Evolutionary conservation across 1,140 invertebrate genomes (phyloP), one percentile per base, ranked within the genome.

Genomic region (Diachasmimorpha longicaudata): DNA sequence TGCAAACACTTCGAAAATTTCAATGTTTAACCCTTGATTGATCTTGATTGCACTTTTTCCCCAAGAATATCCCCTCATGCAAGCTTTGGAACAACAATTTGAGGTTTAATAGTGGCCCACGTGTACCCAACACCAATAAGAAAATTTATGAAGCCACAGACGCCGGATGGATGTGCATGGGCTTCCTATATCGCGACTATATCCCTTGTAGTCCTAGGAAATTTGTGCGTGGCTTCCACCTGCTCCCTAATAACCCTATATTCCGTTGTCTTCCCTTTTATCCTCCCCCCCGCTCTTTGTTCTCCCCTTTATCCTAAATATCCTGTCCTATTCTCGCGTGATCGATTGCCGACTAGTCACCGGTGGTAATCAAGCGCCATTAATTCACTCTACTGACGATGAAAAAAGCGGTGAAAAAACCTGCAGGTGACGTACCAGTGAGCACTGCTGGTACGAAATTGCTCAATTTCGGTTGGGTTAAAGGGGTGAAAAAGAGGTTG

Each of bases 141-240:
- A 78, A 76, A 78, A 78, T 78, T 76, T 78, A 78, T 78, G 74
- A 76, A 78, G 77, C 77, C 77, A 63, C 73, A 75, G n/a, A 74
- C 67, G 71, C 74, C 71, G 77, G 77, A 78, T 78, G 77, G 74
- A 78, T 68, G 74, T 72, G 74, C 52, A 58, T 78, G 16, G 42
- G 42, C 39, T 48, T 23, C 39, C 19, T 73, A 36, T 63, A 66
- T 77, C 72, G 44, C 19, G 37, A 16, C 58, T 77, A 77, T 75
- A 69, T 58, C 72, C 23, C 48, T 48, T 31, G 31, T 6, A 58
- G 19, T 67, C 70, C 70, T 77, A 76, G 72, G 73, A 77, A 78
- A 80, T 16, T 80, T 63, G 76, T 80, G 72, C 74, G 68, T 76
- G 68, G 75, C 75, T 80, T 75, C 79, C 79, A 80, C 79, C 79